phyloP scores from a whole-genome alignment of 2,888 invertebrate genomes.

The Oligia fasciuncula region DNA sequence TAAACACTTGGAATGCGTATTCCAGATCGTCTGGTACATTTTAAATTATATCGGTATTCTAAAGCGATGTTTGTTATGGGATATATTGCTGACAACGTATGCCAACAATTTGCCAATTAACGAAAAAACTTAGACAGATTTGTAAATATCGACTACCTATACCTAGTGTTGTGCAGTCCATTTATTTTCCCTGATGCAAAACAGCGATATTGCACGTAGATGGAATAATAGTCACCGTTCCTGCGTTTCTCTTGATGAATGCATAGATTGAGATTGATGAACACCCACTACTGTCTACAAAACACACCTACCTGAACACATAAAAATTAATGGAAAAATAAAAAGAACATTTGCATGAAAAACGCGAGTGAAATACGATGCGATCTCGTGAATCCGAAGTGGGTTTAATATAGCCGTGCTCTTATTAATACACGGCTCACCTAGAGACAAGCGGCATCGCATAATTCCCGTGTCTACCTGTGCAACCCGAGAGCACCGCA shows the following conservation, averaged over 20 bases:
- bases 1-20: slow-evolving; percentile 60
- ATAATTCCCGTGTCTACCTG: slow-evolving; percentile 80
- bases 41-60: slow-evolving; percentile 38
- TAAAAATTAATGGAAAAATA: slow-evolving; percentile 2
- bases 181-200: slow-evolving; percentile 19
- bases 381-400: slow-evolving; percentile 75
- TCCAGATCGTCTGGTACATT: slow-evolving; percentile 44
- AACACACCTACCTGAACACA: background rate
- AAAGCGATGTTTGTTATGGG: slow-evolving; percentile 22
- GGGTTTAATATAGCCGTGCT: slow-evolving; percentile 80
- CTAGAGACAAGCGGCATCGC: slow-evolving; percentile 76
- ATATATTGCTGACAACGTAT: slow-evolving; percentile 25
- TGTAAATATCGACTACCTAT: slow-evolving; percentile 13
- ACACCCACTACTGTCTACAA: background rate
- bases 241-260: background rate
- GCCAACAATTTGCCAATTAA: slow-evolving; percentile 21
- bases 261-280: slow-evolving; percentile 3
- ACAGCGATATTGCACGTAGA: background rate
- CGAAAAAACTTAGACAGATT: slow-evolving; percentile 20
- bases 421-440: slow-evolving; percentile 83
- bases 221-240: background rate
- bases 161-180: slow-evolving; percentile 16
- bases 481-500: slow-evolving; percentile 67
- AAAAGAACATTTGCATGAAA: slow-evolving; percentile 43
- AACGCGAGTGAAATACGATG: slow-evolving; percentile 77